phyloP scores from a whole-genome alignment of 2,888 invertebrate species.

The Caenorhabditis japonica region DNA sequence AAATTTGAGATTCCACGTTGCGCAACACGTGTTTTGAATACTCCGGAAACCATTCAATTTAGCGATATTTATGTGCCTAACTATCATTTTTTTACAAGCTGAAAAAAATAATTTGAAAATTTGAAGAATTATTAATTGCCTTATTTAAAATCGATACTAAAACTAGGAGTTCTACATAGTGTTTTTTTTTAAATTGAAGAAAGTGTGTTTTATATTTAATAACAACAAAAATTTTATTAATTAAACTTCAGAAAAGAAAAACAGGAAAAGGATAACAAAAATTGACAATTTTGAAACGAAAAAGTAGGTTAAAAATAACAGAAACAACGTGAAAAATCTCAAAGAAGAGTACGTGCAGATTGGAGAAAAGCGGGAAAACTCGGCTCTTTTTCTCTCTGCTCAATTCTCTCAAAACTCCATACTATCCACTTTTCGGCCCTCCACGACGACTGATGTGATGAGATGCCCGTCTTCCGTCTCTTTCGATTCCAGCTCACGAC shows the following conservation, averaged over 20 bases:
- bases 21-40: too few relatives aligned
- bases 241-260: constrained; percentile 1
- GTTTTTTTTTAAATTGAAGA: too few relatives aligned
- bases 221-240: constrained; percentile 3
- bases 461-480: constrained; percentile 79
- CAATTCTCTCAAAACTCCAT: constrained; percentile 63
- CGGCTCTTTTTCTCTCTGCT: constrained; percentile 7
- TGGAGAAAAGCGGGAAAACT: constrained; percentile 1
- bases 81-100: constrained; percentile 6
- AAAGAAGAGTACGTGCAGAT: constrained; percentile 15
- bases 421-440: constrained; percentile 51
- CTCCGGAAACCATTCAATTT: not conserved
- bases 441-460: constrained; percentile 55
- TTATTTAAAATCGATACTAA: too few relatives aligned
- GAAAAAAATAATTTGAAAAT: not conserved
- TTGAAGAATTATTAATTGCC: too few relatives aligned
- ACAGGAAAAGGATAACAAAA: constrained; percentile 13
- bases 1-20: not conserved
- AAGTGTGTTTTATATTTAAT: not conserved
- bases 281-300: constrained; percentile 9
- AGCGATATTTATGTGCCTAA: not conserved
- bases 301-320: not conserved
- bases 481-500: constrained; percentile 88
- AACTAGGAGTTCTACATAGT: too few relatives aligned
- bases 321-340: too few relatives aligned